Conservation (phyloP, 1,140 invertebrate species). For the Leguminivora glycinivorella region DNA sequence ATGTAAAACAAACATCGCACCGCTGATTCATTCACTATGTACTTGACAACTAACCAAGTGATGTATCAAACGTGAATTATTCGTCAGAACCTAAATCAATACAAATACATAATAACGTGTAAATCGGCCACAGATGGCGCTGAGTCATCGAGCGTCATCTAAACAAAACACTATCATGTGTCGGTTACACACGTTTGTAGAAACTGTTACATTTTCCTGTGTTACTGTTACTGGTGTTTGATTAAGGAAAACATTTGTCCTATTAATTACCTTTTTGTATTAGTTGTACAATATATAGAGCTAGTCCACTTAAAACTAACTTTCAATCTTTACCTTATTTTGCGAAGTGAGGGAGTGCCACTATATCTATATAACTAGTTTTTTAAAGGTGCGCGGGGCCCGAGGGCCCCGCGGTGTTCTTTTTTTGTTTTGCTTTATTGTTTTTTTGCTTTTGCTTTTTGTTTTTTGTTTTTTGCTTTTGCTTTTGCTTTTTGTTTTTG, state of each 20-base stretch:
- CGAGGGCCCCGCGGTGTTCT: no score
- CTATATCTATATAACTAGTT: no score
- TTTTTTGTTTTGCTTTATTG: no score
- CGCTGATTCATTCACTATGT: neutral
- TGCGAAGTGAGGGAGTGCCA: no score
- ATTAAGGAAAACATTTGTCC: neutral
- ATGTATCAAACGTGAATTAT: neutral
- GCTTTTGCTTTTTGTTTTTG: no score
- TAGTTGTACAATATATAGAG: no score
- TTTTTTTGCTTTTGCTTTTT: no score
- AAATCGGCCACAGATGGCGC: neutral
- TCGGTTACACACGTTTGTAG: neutral
- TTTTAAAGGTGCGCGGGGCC: no score
- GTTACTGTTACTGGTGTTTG: neutral
- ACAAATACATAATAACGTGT: neutral
- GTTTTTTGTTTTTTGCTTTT: no score
- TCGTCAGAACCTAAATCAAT: slow-evolving; percentile 2
- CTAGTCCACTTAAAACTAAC: no score
- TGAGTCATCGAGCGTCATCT: neutral
- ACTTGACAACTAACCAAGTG: neutral
- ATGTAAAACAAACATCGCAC: neutral
- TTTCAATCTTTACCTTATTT: no score
- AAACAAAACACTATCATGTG: neutral
- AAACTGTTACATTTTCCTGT: neutral
- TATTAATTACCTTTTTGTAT: no score